phyloP scores from a whole-genome alignment of 2,888 invertebrate genomes.

The Tortrix viridana region DNA sequence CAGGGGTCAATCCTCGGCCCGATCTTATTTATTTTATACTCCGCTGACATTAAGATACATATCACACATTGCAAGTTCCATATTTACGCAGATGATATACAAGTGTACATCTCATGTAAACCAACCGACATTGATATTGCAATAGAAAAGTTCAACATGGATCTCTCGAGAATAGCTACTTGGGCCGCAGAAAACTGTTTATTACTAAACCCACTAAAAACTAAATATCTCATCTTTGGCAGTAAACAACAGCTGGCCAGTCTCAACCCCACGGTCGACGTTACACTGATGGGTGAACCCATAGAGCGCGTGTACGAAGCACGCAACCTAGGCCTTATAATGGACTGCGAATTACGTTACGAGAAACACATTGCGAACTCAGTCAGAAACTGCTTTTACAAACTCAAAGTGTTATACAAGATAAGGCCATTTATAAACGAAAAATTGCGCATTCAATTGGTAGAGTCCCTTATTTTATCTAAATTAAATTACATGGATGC shows the following conservation, averaged over 20 bases:
- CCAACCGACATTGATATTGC: slow-evolving; percentile 1
- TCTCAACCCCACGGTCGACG: too few relatives aligned
- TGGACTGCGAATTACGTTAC: background rate
- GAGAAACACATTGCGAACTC: background rate
- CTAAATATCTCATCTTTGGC: background rate
- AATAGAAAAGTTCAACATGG: slow-evolving; percentile 22
- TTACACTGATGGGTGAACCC: too few relatives aligned
- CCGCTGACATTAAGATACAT: slow-evolving; percentile 21
- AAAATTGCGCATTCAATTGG: background rate
- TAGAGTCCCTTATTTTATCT: background rate
- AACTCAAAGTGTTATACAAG: background rate
- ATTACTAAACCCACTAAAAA: background rate
- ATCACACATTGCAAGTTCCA: slow-evolving; percentile 35
- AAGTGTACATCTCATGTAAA: slow-evolving; percentile 30
- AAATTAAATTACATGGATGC: too few relatives aligned
- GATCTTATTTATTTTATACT: too few relatives aligned
- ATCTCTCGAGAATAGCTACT: slow-evolving; percentile 19
- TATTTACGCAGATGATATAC: slow-evolving; percentile 40
- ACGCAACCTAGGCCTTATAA: background rate
- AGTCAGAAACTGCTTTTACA: background rate
- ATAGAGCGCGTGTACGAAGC: background rate
- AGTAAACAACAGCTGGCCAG: background rate
- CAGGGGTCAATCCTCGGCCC: too few relatives aligned
- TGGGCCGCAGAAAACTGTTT: slow-evolving; percentile 6
- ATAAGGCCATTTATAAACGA: background rate